Base-by-base conservation (phyloP, 2,113 vertebrate species). In the Microcebus jonahi region DNA sequence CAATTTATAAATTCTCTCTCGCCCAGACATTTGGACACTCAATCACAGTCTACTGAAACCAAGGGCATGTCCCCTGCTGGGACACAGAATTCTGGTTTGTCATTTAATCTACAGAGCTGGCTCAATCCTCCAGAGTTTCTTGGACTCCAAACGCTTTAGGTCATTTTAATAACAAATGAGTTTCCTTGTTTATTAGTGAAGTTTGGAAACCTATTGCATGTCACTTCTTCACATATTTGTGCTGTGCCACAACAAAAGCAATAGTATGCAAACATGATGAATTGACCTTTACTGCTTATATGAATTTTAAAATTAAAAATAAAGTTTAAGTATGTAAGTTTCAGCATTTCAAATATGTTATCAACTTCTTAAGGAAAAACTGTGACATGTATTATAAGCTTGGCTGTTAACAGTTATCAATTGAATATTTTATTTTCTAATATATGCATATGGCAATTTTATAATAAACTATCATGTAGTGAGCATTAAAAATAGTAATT, bases 281-380 rank as follows among this genome's bases (percentile, higher is more conserved):
- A 84, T 2, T 75, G 27, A 77, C 36, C 8, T 75, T 71, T 9
- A 76, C 3, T 91, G 8, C 13, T 55, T 84, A 45, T 5, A 20
- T 68, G n/a, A 80, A 96, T 70, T 75, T 76, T 85, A 67, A 91
- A 91, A 87, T 31, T 31, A 10, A 76, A 59, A 86, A 15, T 76
- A 92, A 91, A 77, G n/a, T 61, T 79, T 67, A 73, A 11, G 5
- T 71, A 36, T 21, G 4, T 48, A 50, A 48, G 0, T 36, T 21
- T 57, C 14, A 31, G 61, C n/a, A 57, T 95, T 89, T 81, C n/a
- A 42, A 77, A 95, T 70, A 50, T 42, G 0, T 79, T 63, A 42
- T 67, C 29, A 80, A 17, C 3, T 57, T n/a, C 29, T 93, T 93
- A 63, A 68, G 3, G 18, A 61, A 95, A 81, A 8, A 57, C 1